Base-by-base conservation (phyloP, 2,113 vertebrate genomes). In the Lamprotornis superbus region DNA sequence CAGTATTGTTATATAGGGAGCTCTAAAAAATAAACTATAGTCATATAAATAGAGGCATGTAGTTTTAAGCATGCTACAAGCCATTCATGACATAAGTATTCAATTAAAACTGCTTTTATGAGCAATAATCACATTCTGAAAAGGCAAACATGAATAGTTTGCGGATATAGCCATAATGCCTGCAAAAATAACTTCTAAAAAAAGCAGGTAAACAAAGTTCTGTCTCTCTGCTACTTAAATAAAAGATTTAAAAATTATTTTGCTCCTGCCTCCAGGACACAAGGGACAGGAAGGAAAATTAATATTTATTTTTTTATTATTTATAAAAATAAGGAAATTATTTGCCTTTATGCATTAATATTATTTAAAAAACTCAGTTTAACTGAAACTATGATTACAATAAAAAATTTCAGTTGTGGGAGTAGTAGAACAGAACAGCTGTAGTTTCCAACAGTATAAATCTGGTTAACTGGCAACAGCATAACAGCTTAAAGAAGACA, bases 71-170 rank as follows among this genome's bases (percentile, higher is more conserved):
- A 88, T 96, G 89, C 94, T 96, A 93, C 85, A 97, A 92, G 92
- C 86, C 90, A 95, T 94, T 96, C 69, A 87, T 94, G 77, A 97
- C 95, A 98, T 97, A 97, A 97, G 95, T 78, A 97, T 97, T 97
- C 97, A 97, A 97, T 98, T 98, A 97, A 98, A 98, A 92, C 84
- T 73, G 84, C 71, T 95, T 97, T 98, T 98, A 98, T 95, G 89
- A 97, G 85, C 95, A 98, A 97, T 98, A 98, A 98, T 98, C 97
- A 97, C 96, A 95, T 98, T 97, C 89, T 95, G 94, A 94, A 96
- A 94, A 97, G 80, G 86, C 78, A 96, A 90, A 96, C 61, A 73
- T 8, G 79, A 89, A 91, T 12, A 27, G 80, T 93, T 95, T 87
- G 88, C 4, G 27, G 95, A 97, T 97, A 94, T 40, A 96, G 93